phyloP scores from a whole-genome alignment of 2,888 invertebrate genomes.

The Ditylenchus weischeri region DNA sequence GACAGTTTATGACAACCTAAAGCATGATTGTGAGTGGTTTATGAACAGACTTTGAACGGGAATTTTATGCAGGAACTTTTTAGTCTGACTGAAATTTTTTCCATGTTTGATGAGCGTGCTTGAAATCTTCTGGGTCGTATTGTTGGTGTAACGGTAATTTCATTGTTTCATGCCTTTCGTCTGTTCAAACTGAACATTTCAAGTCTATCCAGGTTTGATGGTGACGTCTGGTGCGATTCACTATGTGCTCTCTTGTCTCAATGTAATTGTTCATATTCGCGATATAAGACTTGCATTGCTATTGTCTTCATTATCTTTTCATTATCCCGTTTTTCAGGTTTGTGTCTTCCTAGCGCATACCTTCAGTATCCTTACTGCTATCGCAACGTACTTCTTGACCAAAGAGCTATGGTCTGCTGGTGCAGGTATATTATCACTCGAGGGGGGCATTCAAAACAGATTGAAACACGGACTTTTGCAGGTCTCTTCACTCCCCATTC shows the following conservation, averaged over 20 bases:
- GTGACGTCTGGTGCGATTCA: slow-evolving; percentile 96
- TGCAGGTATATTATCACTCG: no score
- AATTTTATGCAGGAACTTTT: no score
- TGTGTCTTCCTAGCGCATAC: slow-evolving; percentile 97
- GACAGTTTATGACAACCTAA: no score
- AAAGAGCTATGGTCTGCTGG: slow-evolving; percentile 95
- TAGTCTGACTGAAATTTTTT: not conserved
- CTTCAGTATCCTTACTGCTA: slow-evolving; percentile 94
- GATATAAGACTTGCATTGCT: slow-evolving; percentile 68
- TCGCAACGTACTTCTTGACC: slow-evolving; percentile 93
- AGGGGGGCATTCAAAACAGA: no score
- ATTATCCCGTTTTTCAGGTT: slow-evolving; percentile 28
- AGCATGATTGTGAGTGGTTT: no score
- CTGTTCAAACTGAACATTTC: slow-evolving; percentile 25
- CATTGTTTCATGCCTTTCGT: not conserved
- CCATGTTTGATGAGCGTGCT: slow-evolving; percentile 75
- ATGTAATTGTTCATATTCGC: slow-evolving; percentile 95
- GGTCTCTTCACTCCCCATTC: slow-evolving; percentile 97
- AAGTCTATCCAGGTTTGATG: slow-evolving; percentile 95
- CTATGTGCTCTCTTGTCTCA: slow-evolving; percentile 80
- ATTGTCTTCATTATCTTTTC: slow-evolving; percentile 19
- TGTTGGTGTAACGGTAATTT: slow-evolving; percentile 84
- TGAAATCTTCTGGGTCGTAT: slow-evolving; percentile 99
- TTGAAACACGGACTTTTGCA: no score
- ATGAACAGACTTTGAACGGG: no score